phyloP scores from a whole-genome alignment of 2,113 vertebrate genomes.

The zebrafish (Danio rerio) region GRCz12tu NC_133198.1:11971001-11971500 shows the following conservation, averaged over 20 bases:
- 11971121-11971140: too few relatives aligned
- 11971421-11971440: conserved; percentile 88
- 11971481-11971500: too few relatives aligned
- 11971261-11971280: conserved; percentile 88
- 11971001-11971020: too few relatives aligned
- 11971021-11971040: too few relatives aligned
- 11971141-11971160: too few relatives aligned
- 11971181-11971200: too few relatives aligned
- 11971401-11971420: conserved; percentile 87
- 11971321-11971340: conserved; percentile 84
- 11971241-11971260: not conserved
- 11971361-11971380: conserved; percentile 86
- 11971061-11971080: too few relatives aligned
- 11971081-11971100: too few relatives aligned
- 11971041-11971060: too few relatives aligned
- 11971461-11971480: not conserved
- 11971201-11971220: too few relatives aligned
- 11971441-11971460: conserved; percentile 94
- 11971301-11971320: conserved; percentile 85
- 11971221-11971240: not conserved
- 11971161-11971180: too few relatives aligned
- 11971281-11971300: conserved; percentile 84
- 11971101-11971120: too few relatives aligned
- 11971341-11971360: conserved; percentile 83
- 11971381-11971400: conserved; percentile 90